Base-by-base conservation (phyloP, 2,888 invertebrate species). In the Linnaemya tessellans region DNA sequence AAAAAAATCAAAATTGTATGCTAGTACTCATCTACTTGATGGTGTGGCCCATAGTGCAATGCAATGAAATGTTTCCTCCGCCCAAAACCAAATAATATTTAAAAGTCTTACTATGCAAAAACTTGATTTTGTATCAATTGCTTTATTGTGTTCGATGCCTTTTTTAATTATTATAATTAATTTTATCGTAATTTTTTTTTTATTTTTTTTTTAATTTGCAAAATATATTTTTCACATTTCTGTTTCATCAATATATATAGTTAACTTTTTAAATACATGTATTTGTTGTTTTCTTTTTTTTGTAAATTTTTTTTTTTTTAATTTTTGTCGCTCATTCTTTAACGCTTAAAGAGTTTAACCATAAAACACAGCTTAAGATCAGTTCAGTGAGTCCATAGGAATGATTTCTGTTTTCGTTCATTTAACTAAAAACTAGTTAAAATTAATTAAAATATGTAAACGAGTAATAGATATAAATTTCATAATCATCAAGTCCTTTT, bases 101-200 rank as follows among this genome's bases (percentile, higher is more conserved):
- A 64, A 11, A n/a, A 51, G n/a, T n/a, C n/a, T n/a, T n/a, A 20
- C n/a, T 20, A 30, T 22, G 1, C 43, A 56, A 35, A 54, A 46
- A 58, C 49, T 77, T 91, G 90, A 91, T 90, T 88, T 90, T 90
- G 64, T 87, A 90, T 90, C 90, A 90, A 87, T 90, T 91, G 91
- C 91, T 87, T 70, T 87, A 73, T 82, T 81, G 46, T n/a, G 30
- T 74, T 73, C 87, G 65, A 41, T 77, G 80, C 46, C 74, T 80
- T 41, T 35, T 64, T 38, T 30, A 2, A 5, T 30, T 30, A 30
- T n/a, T n/a, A 30, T 30, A 3, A 5, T 3, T 30, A 30, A 30
- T 30, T 18, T 30, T 58, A 80, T 81, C 87, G 87, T 86, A 10
- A 38, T 41, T 80, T 35, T 64, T 38, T 18, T 30, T 56, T 80